Conservation (phyloP, 37 sponge, comb jelly and placozoan species). For the Halisarca cf. caerulea region DNA sequence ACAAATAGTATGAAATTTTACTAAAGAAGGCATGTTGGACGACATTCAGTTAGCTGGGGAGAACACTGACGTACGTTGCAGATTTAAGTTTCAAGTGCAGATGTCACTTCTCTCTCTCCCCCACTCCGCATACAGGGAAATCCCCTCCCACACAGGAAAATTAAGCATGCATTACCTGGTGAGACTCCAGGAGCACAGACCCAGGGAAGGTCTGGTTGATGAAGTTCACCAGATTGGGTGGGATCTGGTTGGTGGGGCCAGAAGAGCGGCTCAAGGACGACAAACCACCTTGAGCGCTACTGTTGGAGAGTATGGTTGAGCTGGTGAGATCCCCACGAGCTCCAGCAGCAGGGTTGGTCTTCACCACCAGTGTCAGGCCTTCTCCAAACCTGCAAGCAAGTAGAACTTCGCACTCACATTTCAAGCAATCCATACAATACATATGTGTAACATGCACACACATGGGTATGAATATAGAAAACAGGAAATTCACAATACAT, state of each 20-base stretch:
- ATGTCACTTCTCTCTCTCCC: neutral
- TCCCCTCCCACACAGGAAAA: neutral
- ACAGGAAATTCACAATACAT: neutral
- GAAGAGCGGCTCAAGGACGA: neutral
- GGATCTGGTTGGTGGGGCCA: too few relatives aligned
- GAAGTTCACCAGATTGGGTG: slow-evolving; percentile 37
- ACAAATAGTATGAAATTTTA: too few relatives aligned
- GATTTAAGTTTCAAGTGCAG: too few relatives aligned
- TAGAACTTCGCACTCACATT: neutral
- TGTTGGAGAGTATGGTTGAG: neutral
- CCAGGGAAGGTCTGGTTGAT: slow-evolving; percentile 74
- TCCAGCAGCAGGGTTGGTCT: neutral
- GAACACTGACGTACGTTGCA: too few relatives aligned
- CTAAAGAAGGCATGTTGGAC: too few relatives aligned
- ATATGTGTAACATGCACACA: neutral
- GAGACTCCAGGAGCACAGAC: slow-evolving; percentile 73
- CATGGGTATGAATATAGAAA: neutral
- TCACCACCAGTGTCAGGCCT: slow-evolving; percentile 8
- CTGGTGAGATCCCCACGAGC: neutral
- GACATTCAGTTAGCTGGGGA: too few relatives aligned
- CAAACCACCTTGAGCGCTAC: neutral
- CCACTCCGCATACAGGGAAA: neutral
- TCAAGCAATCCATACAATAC: neutral
- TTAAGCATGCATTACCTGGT: slow-evolving; percentile 66
- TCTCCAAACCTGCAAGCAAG: neutral